These are phyloP conservation scores for Peromyscus polionotus DNA, from an alignment of 2,113 vertebrate genomes.

Conservation along the genomic window DNA sequence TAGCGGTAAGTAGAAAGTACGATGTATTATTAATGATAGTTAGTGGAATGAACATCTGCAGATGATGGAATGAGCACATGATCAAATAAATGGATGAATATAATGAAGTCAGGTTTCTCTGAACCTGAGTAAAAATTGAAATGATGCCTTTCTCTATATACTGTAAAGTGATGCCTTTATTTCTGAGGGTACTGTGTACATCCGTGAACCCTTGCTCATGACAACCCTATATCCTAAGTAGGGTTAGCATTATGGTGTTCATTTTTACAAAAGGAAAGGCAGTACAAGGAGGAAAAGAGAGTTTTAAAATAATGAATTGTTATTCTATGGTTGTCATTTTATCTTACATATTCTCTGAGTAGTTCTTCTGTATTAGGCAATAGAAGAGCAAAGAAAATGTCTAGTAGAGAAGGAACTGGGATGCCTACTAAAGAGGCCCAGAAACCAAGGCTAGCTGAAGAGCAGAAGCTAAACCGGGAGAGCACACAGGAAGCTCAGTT, in stretches of 20 bases:
- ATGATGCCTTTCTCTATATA: background rate
- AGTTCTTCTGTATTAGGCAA: background rate
- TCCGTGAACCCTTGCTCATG: background rate
- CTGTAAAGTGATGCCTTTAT: background rate
- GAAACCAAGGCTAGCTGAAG: background rate
- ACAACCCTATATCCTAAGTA: background rate
- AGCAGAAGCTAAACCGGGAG: background rate
- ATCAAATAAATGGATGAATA: background rate
- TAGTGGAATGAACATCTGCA: constrained; percentile 9
- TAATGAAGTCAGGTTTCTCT: background rate
- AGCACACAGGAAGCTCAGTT: background rate
- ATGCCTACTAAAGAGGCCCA: background rate
- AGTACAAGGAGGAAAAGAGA: background rate
- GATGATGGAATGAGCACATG: background rate
- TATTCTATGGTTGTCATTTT: background rate
- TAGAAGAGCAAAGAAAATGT: background rate
- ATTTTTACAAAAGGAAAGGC: background rate
- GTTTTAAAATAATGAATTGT: background rate
- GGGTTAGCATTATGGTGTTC: no score
- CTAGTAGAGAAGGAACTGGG: background rate
- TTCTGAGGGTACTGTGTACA: background rate
- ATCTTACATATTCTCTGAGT: background rate
- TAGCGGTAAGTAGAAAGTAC: background rate
- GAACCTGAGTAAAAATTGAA: background rate
- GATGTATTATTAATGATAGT: constrained; percentile 41